Evolutionary conservation across 2,888 invertebrate species (phyloP), one percentile per base, ranked within the genome.

Genomic region (Amphipyra berbera): DNA sequence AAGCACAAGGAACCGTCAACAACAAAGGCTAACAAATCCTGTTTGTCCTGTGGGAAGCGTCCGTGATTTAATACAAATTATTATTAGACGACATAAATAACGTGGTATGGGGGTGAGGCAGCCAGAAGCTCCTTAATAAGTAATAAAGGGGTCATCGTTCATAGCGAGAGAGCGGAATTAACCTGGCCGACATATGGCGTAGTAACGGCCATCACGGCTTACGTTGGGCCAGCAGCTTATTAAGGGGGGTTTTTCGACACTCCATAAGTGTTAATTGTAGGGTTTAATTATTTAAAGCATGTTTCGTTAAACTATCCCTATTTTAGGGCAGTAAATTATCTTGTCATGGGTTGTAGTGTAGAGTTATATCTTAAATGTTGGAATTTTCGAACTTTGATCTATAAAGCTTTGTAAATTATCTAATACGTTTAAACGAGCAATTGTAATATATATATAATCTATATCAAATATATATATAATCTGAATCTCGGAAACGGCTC

Each of bases 11-110:
- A 83, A 83, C 78, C 78, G 85, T 81, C 82, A 87, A 90, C 92
- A 93, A 94, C 94, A 93, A 95, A 92, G 92, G 94, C 90, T 87
- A 89, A 90, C 93, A 93, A 93, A 94, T 93, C 92, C 94, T 88
- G 91, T 91, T 92, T 92, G 92, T 92, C 91, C 91, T 85, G 89
- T 86, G 89, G 90, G 90, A 88, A 90, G 89, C 90, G 87, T 83
- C 83, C 88, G 93, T 93, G 95, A 95, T 95, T 95, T 94, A 95
- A 94, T 95, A 95, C 95, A 95, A 95, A 95, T 95, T 94, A 95
- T 95, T 95, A 94, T 95, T 95, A 94, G 93, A 92, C 87, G 86
- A 93, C 94, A 94, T 95, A 95, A 94, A 95, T 95, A 94, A 94
- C 93, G 86, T 81, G 83, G 89, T 86, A 85, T 87, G 82, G 88